Percentiles rank a stretch among this genome's conserved stretches.
These are phyloP conservation scores for Actinostola sp. DNA, from an alignment of 92 coral and sea anemone genomes.

Conservation along the genomic window DNA sequence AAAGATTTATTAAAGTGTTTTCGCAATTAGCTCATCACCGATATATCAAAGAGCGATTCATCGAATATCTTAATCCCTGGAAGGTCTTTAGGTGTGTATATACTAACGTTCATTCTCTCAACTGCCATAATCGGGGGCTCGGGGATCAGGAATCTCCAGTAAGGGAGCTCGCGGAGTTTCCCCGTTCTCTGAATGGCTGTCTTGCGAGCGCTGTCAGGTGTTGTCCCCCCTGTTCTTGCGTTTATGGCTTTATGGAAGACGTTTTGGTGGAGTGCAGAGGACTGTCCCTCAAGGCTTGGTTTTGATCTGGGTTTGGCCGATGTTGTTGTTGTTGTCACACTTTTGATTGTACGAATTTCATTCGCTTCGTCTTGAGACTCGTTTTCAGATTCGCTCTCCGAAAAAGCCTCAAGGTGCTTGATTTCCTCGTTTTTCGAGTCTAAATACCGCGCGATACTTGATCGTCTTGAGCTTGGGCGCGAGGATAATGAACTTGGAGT, in stretches of 20 bases:
- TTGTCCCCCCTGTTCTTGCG: constrained; percentile 18
- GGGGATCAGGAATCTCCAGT: constrained; percentile 89
- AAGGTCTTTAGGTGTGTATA: constrained; percentile 88
- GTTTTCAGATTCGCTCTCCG: constrained; percentile 10
- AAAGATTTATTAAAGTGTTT: too few relatives aligned
- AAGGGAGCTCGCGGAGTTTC: constrained; percentile 57
- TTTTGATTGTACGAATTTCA: neutral
- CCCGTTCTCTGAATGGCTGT: constrained; percentile 68
- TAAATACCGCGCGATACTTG: constrained; percentile 52
- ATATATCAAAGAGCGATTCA: constrained; percentile 87
- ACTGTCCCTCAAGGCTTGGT: neutral
- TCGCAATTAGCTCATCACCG: constrained; percentile 17
- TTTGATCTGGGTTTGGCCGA: constrained; percentile 1
- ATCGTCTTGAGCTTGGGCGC: constrained; percentile 43
- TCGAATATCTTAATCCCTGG: constrained; percentile 97
- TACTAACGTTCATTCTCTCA: constrained; percentile 92
- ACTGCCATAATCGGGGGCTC: constrained; percentile 92
- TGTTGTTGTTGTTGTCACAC: constrained; percentile 9
- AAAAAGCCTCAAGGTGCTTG: neutral
- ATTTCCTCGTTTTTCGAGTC: constrained; percentile 23
- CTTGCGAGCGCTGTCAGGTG: constrained; percentile 7
- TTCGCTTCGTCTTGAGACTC: neutral
- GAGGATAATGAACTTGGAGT: constrained; percentile 43
- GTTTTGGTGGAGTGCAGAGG: constrained; percentile 14
- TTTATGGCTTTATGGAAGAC: constrained; percentile 31